These are phyloP conservation scores for Serripes groenlandicus DNA, from an alignment of 2,888 invertebrate species.

Conservation along the genomic window DNA sequence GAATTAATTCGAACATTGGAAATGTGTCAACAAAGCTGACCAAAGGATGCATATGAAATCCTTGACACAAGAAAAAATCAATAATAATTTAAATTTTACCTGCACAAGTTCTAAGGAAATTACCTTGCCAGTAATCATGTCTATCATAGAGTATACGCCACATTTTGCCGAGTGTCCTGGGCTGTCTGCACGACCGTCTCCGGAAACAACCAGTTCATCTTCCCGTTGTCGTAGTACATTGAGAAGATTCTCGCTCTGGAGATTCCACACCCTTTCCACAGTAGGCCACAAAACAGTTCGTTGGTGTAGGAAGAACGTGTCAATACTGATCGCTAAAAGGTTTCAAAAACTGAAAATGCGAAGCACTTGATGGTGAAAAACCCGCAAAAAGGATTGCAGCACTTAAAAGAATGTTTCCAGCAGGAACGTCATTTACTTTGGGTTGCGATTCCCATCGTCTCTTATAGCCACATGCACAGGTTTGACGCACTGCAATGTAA, in stretches of 20 bases:
- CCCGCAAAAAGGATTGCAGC: not conserved
- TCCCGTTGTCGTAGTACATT: not conserved
- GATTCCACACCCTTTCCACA: not conserved
- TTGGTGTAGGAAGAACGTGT: not conserved
- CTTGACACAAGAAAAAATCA: too few species aligned
- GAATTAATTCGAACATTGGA: too few species aligned
- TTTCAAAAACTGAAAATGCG: not conserved
- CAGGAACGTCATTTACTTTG: not conserved
- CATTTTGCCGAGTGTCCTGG: not conserved
- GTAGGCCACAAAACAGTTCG: not conserved
- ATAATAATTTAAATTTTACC: too few species aligned
- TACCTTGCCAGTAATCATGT: not conserved
- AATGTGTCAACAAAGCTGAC: too few species aligned
- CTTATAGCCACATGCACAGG: not conserved
- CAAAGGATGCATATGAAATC: too few species aligned
- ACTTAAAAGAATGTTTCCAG: not conserved
- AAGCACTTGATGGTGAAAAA: not conserved
- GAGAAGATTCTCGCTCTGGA: not conserved
- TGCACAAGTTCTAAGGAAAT: not conserved
- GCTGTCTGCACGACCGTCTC: constrained; percentile 3
- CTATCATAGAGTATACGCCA: not conserved
- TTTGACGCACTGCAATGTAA: not conserved
- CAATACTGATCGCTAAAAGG: not conserved
- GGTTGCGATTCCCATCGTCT: not conserved
- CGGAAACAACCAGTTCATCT: not conserved